A percentile compares a stretch with the other conserved stretches of the same genome.
Evolutionary conservation across 2,113 vertebrate genomes (phyloP).

Genomic region (Ciconia stormi): DNA sequence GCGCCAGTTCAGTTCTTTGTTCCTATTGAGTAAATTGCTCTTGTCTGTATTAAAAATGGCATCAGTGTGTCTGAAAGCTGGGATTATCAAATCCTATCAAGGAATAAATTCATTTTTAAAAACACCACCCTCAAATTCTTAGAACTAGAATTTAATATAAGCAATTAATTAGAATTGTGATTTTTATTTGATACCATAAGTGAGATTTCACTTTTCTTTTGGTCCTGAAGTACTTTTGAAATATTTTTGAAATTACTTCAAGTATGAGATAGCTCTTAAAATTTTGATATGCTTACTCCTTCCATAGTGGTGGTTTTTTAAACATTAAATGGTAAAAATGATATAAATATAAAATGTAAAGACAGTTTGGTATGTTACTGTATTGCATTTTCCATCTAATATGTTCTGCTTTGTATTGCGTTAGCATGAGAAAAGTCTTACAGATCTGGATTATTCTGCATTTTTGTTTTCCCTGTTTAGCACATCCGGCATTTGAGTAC

Average conservation of each 20-base stretch:
- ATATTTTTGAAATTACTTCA: not conserved
- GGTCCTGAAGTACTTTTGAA: not conserved
- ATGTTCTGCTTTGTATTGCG: not conserved
- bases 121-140: not conserved
- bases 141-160: not conserved
- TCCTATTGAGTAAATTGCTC: not conserved
- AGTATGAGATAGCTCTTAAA: not conserved
- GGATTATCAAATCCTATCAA: not conserved
- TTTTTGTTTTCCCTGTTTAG: not conserved
- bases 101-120: not conserved
- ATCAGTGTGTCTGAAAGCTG: not conserved
- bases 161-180: not conserved
- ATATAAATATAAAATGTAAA: not conserved
- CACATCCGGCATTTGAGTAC: not conserved
- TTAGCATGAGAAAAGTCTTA: not conserved
- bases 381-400: not conserved
- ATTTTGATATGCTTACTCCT: not conserved
- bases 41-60: conserved; percentile 23
- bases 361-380: not conserved
- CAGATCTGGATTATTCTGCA: not conserved
- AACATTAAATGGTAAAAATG: not conserved
- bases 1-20: conserved; percentile 21
- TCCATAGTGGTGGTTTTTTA: not conserved
- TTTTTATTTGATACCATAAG: not conserved
- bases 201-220: conserved; percentile 6